A percentile compares a stretch with the other conserved stretches of the same genome.
These are phyloP conservation scores for Camponotus vicinus DNA, from an alignment of 1,140 invertebrate species.

Conservation along the genomic window DNA sequence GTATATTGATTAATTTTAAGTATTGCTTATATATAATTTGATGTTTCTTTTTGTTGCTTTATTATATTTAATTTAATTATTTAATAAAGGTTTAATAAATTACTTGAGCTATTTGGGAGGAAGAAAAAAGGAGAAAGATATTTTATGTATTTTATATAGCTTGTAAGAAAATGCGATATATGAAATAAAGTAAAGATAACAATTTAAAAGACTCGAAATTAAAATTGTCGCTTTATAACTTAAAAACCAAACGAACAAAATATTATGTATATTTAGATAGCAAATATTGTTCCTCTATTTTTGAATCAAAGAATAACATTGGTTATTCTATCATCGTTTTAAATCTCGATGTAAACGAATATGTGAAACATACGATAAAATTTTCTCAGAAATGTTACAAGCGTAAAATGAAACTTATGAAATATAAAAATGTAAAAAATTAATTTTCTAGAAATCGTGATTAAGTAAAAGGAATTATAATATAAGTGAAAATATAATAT, in stretches of 20 bases:
- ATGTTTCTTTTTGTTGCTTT: background rate
- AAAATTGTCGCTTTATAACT: background rate
- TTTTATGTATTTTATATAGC: background rate
- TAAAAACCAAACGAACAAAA: background rate
- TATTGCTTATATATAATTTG: background rate
- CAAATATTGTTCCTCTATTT: background rate
- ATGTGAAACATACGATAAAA: background rate
- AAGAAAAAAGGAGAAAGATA: too few species aligned
- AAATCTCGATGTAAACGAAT: constrained; percentile 6
- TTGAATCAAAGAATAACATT: background rate
- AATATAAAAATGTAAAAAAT: background rate
- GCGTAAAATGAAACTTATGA: background rate
- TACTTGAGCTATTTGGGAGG: background rate
- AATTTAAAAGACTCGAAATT: background rate
- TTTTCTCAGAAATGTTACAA: constrained; percentile 14
- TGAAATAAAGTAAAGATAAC: background rate
- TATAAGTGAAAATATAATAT: background rate
- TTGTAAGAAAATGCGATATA: background rate
- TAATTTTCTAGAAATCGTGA: background rate
- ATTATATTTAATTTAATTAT: constrained; percentile 10
- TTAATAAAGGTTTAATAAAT: constrained; percentile 25
- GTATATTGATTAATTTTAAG: background rate
- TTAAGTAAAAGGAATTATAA: constrained; percentile 5
- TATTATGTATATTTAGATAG: background rate
- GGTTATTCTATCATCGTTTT: background rate